These are phyloP conservation scores for Chelidonichthys spinosus DNA, from an alignment of 2,797 vertebrate species.

Conservation along the genomic window DNA sequence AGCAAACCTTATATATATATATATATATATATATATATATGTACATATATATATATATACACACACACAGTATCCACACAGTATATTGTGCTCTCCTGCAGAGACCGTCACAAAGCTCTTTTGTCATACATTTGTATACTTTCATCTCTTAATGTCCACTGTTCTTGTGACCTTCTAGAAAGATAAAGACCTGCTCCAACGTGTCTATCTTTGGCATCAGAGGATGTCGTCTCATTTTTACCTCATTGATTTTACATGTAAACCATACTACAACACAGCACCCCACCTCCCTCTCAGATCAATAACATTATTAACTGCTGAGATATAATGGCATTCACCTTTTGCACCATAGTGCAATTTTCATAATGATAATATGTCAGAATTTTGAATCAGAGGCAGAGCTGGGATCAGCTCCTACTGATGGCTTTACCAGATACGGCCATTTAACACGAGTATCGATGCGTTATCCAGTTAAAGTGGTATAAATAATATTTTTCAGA, in stretches of 20 bases:
- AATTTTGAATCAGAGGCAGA: background rate
- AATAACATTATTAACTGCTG: conserved; percentile 1
- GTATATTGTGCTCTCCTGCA: background rate
- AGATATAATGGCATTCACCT: background rate
- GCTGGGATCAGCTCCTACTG: background rate
- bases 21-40: background rate
- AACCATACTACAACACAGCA: background rate
- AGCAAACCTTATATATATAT: conserved; percentile 7
- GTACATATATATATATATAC: background rate
- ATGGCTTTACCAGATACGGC: too few relatives aligned
- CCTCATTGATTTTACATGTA: conserved; percentile 18
- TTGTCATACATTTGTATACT: background rate
- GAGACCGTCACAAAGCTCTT: background rate
- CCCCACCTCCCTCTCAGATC: background rate
- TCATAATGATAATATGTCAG: background rate
- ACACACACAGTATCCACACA: background rate
- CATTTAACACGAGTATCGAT: too few relatives aligned
- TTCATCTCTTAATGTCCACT: background rate
- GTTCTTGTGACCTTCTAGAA: background rate
- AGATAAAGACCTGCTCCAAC: too few relatives aligned
- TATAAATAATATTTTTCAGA: too few relatives aligned
- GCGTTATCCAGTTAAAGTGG: too few relatives aligned
- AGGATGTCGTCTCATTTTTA: background rate
- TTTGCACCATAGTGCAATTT: background rate
- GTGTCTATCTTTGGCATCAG: background rate